These are phyloP conservation scores for Elephantulus edwardii DNA, from an alignment of 2,113 vertebrate species.

Conservation along the genomic window DNA sequence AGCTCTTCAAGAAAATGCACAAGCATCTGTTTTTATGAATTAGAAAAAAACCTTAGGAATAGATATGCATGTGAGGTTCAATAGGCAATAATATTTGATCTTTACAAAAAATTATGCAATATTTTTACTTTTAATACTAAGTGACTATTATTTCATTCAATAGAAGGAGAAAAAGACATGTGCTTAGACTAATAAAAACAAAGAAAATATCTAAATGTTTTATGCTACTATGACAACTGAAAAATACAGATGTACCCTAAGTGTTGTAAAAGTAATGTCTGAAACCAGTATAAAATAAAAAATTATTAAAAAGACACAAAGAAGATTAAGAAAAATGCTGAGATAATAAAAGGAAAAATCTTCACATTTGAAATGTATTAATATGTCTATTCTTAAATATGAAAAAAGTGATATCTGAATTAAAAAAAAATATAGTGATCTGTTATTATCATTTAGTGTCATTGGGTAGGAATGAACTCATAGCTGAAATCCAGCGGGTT, in stretches of 20 bases:
- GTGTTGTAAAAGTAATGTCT: background rate
- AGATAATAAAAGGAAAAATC: too few relatives aligned
- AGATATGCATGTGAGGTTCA: background rate
- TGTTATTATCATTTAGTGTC: too few relatives aligned
- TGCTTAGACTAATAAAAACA: background rate
- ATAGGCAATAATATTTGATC: background rate
- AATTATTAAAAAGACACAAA: too few relatives aligned
- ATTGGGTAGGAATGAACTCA: too few relatives aligned
- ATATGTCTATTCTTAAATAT: too few relatives aligned
- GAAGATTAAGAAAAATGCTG: too few relatives aligned
- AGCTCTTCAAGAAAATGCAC: background rate
- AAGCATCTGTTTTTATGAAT: conserved; percentile 34
- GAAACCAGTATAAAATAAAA: too few relatives aligned
- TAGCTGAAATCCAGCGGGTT: too few relatives aligned
- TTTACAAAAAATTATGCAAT: background rate
- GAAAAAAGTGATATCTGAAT: too few relatives aligned
- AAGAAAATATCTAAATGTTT: background rate
- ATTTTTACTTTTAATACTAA: background rate
- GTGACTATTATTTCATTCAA: background rate
- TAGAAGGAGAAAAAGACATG: background rate
- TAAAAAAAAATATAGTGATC: too few relatives aligned
- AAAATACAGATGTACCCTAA: background rate
- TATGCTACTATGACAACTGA: background rate
- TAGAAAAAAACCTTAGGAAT: background rate
- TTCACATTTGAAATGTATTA: too few relatives aligned